These are phyloP conservation scores for Callaeas wilsoni DNA, from an alignment of 2,113 vertebrate genomes.

Conservation along the genomic window DNA sequence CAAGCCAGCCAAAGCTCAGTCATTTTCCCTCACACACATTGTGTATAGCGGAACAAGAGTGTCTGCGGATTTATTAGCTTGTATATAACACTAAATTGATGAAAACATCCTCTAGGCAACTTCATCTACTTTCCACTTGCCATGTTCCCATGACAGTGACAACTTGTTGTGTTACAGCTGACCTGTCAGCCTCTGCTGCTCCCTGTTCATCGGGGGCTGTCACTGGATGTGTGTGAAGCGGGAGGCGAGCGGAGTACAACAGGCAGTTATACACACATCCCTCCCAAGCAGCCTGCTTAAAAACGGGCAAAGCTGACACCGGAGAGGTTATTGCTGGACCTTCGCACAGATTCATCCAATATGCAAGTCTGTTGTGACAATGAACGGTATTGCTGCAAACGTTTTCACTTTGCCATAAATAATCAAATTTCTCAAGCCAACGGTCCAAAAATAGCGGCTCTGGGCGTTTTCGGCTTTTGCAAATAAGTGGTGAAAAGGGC, in stretches of 20 bases:
- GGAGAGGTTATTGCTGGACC: slow-evolving; percentile 2
- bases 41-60: neutral
- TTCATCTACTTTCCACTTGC: slow-evolving; percentile 65
- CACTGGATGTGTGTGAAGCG: slow-evolving; percentile 14
- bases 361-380: neutral
- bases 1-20: slow-evolving; percentile 22
- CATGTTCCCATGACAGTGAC: slow-evolving; percentile 65
- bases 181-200: slow-evolving; percentile 62
- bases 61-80: slow-evolving; percentile 64
- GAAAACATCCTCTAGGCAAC: slow-evolving; percentile 67
- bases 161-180: slow-evolving; percentile 66
- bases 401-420: neutral
- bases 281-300: neutral
- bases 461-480: neutral
- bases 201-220: slow-evolving; percentile 46
- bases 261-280: neutral
- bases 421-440: neutral
- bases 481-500: neutral
- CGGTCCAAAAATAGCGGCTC: neutral
- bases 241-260: slow-evolving; percentile 43
- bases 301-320: slow-evolving; percentile 22
- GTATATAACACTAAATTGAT: slow-evolving; percentile 63
- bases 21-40: slow-evolving; percentile 35
- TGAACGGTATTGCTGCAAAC: neutral
- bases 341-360: neutral